phyloP scores from a whole-genome alignment of 2,113 vertebrate genomes.

The Megaptera novaeangliae region DNA sequence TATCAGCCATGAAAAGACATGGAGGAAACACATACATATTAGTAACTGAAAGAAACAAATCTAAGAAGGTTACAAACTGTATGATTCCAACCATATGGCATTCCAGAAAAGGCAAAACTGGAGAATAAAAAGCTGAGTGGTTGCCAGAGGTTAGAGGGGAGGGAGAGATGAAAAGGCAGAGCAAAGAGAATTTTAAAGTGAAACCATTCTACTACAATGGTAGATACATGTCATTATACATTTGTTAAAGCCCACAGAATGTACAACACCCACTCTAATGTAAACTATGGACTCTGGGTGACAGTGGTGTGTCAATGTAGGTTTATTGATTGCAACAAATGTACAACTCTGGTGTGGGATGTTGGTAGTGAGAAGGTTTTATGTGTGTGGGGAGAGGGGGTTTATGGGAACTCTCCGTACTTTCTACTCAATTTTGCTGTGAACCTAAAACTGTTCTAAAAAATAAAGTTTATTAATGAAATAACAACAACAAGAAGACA shows the following conservation, averaged over 20 bases:
- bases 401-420: neutral
- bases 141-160: neutral
- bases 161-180: neutral
- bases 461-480: neutral
- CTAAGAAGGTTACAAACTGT: neutral
- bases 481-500: neutral
- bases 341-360: neutral
- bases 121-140: neutral
- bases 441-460: neutral
- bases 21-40: neutral
- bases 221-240: neutral
- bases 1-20: neutral
- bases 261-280: neutral
- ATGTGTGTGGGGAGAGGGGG: rapidly evolving
- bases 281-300: neutral
- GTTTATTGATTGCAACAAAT: neutral
- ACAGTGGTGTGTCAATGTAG: neutral
- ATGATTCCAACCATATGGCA: neutral
- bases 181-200: neutral
- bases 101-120: neutral
- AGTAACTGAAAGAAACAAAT: neutral
- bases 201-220: neutral
- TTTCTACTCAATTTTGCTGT: neutral
- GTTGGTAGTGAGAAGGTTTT: too few species aligned
- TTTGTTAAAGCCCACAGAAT: neutral